Evolutionary conservation across 2,888 invertebrate genomes (phyloP).

Genomic region (Amblyteles armatorius): DNA sequence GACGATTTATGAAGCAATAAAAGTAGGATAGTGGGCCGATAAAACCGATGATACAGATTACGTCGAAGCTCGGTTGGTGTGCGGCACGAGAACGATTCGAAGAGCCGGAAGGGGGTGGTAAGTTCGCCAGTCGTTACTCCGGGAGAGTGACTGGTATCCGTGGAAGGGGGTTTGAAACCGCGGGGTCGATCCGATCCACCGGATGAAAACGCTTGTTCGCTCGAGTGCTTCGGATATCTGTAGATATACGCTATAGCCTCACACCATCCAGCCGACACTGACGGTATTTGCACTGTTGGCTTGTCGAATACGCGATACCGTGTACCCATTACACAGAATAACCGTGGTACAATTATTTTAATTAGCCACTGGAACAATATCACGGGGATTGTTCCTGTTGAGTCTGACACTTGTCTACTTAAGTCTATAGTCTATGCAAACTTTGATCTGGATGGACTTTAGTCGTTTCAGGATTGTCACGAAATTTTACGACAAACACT

Average conservation of each 20-base stretch:
- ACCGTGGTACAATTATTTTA: neutral
- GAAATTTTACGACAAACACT: no score
- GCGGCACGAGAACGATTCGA: neutral
- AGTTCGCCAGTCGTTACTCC: constrained; percentile 25
- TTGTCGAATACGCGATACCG: neutral
- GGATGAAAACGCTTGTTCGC: constrained; percentile 59
- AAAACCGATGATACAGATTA: constrained; percentile 65
- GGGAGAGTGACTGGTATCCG: constrained; percentile 45
- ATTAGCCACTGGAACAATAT: neutral
- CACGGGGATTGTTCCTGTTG: no score
- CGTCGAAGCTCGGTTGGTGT: constrained; percentile 31
- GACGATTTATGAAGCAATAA: constrained; percentile 64
- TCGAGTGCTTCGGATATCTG: constrained; percentile 53
- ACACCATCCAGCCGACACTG: constrained; percentile 4
- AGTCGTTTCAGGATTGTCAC: neutral
- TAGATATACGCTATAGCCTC: constrained; percentile 6
- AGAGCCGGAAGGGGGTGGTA: constrained; percentile 11
- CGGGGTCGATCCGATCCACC: constrained; percentile 42
- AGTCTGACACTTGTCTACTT: no score
- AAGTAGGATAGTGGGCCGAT: constrained; percentile 50
- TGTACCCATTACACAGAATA: neutral
- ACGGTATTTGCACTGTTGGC: constrained; percentile 56
- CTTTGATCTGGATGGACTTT: neutral
- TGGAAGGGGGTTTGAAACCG: constrained; percentile 50
- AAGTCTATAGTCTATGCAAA: neutral